These are phyloP conservation scores for Saiga tatarica DNA, from an alignment of 2,113 vertebrate genomes.

Conservation along the genomic window DNA sequence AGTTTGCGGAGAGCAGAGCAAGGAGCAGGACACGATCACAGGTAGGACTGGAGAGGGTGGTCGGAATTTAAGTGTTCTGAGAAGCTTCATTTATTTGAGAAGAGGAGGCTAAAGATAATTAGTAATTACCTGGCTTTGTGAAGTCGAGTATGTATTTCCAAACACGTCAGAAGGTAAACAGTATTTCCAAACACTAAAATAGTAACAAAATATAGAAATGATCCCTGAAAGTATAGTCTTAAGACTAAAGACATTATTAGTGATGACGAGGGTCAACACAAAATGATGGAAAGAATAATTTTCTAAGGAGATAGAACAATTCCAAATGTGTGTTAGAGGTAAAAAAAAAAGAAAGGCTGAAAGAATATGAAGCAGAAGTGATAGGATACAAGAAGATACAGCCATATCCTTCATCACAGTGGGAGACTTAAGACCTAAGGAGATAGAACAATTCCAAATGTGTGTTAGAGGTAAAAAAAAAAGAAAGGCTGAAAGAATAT, in stretches of 20 bases:
- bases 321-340: background rate
- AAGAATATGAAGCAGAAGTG: background rate
- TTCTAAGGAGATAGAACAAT: background rate
- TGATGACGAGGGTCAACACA: background rate
- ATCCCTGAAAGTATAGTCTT: background rate
- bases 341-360: background rate
- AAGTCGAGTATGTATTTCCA: constrained; percentile 2
- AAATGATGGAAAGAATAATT: background rate
- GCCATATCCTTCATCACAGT: background rate
- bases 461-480: background rate
- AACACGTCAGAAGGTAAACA: background rate
- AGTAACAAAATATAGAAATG: background rate
- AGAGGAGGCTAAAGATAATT: background rate
- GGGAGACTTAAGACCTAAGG: background rate
- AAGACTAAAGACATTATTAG: background rate
- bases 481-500: background rate
- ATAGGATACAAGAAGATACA: background rate
- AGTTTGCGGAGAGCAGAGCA: background rate
- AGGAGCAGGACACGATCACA: background rate
- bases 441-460: background rate
- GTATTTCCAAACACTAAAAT: background rate
- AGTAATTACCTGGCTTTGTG: background rate
- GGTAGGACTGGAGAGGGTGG: background rate
- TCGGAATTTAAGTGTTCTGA: background rate
- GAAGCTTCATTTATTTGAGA: background rate